Evolutionary conservation across 2,888 invertebrate species (phyloP), one percentile per base, ranked within the genome.

Genomic region (Campopleginae sp.): DNA sequence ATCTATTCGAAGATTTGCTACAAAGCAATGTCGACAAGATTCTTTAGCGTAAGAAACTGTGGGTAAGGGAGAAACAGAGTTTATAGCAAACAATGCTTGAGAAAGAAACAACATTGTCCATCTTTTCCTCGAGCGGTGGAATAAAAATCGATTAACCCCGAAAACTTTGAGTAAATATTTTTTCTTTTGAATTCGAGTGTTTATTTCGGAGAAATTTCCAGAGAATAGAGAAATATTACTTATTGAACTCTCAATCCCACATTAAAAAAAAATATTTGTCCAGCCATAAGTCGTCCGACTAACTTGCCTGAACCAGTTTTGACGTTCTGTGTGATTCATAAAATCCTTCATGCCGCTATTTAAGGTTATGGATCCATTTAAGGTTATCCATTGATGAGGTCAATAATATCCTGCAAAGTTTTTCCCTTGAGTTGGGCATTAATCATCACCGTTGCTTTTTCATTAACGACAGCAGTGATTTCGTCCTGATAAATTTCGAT

Each of bases 401-500:
- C 38, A 2, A 87, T 0, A 31, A 92, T 31, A 0, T 90, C 89
- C 0, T 6, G 5, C 0, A 89, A 0, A 0, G 86, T 76, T 46
- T 61, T 85, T 14, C 80, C 74, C 4, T 82, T 42, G 14, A 92
- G 72, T 14, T 87, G 6, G 0, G 68, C n/a, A 76, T 91, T 87
- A 31, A 72, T 76, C 0, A 33, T 0, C 0, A 83, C 14, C 1
- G 48, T 61, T 5, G 87, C 23, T 0, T 77, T 0, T 0, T 76
- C 6, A 27, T 86, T 85, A 0, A 84, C 44, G 0, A 12, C 0
- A 0, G 10, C 0, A 0, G 86, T 82, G 4, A 91, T 1, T 27
- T 86, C 44, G 0, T 54, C 31, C 31, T 91, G 91, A 42, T 89
- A 89, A n/a, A 89, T 88, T 0, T 65, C 17, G 14, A 92, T 0